Conservation (phyloP, 2,888 invertebrate genomes). For the Dicranocentrus wangi region DNA sequence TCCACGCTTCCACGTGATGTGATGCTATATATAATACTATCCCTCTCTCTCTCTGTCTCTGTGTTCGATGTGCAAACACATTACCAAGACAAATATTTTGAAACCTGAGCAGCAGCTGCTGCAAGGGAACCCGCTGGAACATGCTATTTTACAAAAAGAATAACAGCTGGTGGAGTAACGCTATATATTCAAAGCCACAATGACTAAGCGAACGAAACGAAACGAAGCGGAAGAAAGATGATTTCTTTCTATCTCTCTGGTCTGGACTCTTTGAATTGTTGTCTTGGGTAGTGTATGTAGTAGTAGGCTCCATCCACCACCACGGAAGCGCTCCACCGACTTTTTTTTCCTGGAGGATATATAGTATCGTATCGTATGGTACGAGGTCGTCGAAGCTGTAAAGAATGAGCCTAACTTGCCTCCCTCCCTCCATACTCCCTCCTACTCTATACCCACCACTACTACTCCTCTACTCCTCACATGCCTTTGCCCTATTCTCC, state of each 20-base stretch:
- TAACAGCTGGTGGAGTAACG: conserved; percentile 40
- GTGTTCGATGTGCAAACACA: conserved; percentile 28
- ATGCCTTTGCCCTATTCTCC: not conserved
- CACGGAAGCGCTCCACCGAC: too few species aligned
- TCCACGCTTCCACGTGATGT: not conserved
- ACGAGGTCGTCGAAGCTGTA: too few species aligned
- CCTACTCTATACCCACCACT: not conserved
- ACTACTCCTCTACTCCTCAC: too few species aligned
- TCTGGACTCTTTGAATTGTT: too few species aligned
- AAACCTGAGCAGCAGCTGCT: conserved; percentile 39
- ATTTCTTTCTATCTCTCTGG: conserved; percentile 13
- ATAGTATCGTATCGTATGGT: too few species aligned
- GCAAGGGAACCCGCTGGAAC: conserved; percentile 2
- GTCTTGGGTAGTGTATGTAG: too few species aligned
- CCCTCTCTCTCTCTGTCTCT: not conserved
- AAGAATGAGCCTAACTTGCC: not conserved
- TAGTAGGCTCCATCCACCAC: too few species aligned
- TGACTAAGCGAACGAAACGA: too few species aligned
- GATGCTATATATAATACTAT: not conserved
- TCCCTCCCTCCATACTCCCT: not conserved
- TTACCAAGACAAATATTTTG: conserved; percentile 44
- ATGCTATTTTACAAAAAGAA: conserved; percentile 21
- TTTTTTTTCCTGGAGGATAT: too few species aligned
- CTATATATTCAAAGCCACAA: conserved; percentile 33
- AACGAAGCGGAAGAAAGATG: too few species aligned